Conservation (phyloP, 2,888 invertebrate species). For the Plagodis pulveraria region DNA sequence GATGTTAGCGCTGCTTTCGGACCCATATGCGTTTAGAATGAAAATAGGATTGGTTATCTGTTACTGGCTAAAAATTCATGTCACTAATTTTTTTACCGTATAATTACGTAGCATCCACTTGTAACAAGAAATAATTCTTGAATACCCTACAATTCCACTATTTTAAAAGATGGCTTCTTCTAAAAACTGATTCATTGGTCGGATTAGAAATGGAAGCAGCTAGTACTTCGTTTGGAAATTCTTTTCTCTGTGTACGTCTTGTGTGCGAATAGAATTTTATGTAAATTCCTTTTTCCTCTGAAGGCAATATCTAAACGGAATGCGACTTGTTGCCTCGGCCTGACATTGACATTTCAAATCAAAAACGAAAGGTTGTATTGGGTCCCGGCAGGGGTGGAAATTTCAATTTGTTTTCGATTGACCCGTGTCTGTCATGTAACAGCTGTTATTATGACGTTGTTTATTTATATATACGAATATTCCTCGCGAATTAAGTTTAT, state of each 20-base stretch:
- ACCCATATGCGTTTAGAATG: too few species aligned
- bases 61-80: too few species aligned
- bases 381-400: slow-evolving; percentile 4
- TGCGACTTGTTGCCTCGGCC: slow-evolving; percentile 8
- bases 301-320: slow-evolving; percentile 15
- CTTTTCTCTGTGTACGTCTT: slow-evolving; percentile 7
- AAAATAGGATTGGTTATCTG: too few species aligned
- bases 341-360: slow-evolving; percentile 16
- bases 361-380: slow-evolving; percentile 9
- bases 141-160: too few species aligned
- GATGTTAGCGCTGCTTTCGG: too few species aligned
- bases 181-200: background rate
- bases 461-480: too few species aligned
- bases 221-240: slow-evolving; percentile 7
- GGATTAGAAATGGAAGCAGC: slow-evolving; percentile 1
- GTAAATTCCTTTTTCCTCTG: slow-evolving; percentile 20
- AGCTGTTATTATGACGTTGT: background rate
- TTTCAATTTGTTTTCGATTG: background rate
- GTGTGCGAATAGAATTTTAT: slow-evolving; percentile 17
- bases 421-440: background rate
- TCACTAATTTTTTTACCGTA: too few species aligned
- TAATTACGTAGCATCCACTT: too few species aligned
- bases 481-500: too few species aligned
- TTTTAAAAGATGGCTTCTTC: background rate
- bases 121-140: too few species aligned